A percentile compares a stretch with the other conserved stretches of the same genome.
phyloP scores from a whole-genome alignment of 2,797 vertebrate species.

The Takifugu ocellatus region DNA sequence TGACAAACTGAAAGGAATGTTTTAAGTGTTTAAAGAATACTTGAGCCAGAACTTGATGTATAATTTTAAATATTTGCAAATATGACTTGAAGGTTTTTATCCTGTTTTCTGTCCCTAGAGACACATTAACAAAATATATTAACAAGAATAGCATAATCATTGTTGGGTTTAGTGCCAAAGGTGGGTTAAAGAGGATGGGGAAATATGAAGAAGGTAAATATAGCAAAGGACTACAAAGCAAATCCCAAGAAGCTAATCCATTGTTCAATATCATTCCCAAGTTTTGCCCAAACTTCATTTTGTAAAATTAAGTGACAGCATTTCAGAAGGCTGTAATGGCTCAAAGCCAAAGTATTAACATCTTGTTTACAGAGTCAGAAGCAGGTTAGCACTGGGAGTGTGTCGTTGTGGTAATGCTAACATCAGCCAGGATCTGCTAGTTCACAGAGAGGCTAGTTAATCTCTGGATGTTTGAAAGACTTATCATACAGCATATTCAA shows the following conservation, averaged over 20 bases:
- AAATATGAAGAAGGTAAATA: background rate
- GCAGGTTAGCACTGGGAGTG: too few species aligned
- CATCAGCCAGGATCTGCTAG: background rate
- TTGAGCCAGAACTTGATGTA: constrained; percentile 22
- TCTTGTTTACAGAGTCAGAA: too few species aligned
- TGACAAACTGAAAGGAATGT: constrained; percentile 37
- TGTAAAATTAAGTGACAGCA: background rate
- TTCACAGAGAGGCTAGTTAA: background rate
- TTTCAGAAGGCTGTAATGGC: background rate
- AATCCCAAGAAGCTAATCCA: background rate
- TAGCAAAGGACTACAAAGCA: background rate
- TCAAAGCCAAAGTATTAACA: too few species aligned
- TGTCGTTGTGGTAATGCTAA: background rate
- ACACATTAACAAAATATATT: constrained; percentile 6
- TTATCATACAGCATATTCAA: background rate
- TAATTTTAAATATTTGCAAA: constrained; percentile 44
- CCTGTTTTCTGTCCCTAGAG: constrained; percentile 1
- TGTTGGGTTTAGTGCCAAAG: constrained; percentile 10
- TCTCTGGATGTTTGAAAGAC: background rate
- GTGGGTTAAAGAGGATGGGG: background rate
- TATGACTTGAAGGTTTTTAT: constrained; percentile 11
- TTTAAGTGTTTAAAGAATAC: constrained; percentile 44
- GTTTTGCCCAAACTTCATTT: background rate
- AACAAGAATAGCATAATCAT: background rate
- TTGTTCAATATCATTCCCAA: background rate